Percentiles rank a stretch among this genome's conserved stretches.
phyloP scores from a whole-genome alignment of 1,140 invertebrate species.

The Araneus ventricosus region DNA sequence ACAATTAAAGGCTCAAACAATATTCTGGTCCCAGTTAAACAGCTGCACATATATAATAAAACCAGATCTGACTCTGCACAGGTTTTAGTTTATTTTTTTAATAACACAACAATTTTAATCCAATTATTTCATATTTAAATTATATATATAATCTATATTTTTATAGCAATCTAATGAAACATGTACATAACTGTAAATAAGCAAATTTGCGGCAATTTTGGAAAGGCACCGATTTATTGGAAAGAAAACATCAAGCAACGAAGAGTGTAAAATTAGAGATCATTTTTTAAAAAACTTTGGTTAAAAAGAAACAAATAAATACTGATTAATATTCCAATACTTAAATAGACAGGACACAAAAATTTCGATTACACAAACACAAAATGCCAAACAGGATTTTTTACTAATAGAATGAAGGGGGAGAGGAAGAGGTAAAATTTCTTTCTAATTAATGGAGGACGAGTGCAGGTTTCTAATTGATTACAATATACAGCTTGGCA shows the following conservation, averaged over 20 bases:
- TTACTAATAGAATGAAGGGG: not conserved
- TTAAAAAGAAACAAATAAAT: constrained; percentile 8
- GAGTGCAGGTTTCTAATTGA: constrained; percentile 59
- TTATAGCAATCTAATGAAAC: not conserved
- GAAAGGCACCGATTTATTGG: not conserved
- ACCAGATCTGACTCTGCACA: constrained; percentile 46
- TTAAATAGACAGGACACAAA: not conserved
- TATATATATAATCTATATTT: not conserved
- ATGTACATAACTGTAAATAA: not conserved
- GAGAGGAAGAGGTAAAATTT: not conserved
- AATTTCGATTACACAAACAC: not conserved
- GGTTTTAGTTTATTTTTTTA: no score
- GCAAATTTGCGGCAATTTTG: not conserved
- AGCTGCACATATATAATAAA: constrained; percentile 3
- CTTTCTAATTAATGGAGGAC: constrained; percentile 16
- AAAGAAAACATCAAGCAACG: not conserved
- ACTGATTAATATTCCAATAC: constrained; percentile 17
- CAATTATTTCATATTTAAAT: no score
- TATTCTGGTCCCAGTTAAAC: constrained; percentile 36
- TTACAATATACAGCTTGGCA: constrained; percentile 58
- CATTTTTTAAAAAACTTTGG: not conserved
- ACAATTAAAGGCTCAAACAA: constrained; percentile 2
- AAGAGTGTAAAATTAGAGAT: not conserved
- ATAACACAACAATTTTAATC: no score
- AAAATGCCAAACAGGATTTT: not conserved